phyloP scores from a whole-genome alignment of 2,797 vertebrate species.

The Tachyglossus aculeatus region DNA sequence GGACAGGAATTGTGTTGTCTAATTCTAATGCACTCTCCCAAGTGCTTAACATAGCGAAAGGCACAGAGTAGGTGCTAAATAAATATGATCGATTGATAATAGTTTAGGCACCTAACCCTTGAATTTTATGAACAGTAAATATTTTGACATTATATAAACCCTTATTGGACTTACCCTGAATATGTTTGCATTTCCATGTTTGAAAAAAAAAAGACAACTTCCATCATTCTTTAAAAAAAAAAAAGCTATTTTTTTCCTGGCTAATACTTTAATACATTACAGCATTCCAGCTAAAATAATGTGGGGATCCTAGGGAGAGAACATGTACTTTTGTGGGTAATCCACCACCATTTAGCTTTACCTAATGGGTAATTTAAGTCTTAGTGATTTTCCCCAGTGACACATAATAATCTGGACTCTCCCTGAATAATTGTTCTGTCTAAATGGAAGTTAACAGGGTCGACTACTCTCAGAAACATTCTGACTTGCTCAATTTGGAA shows the following conservation, averaged over 20 bases:
- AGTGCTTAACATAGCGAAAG: too few species aligned
- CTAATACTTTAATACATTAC: constrained; percentile 54
- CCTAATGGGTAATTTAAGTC: constrained; percentile 68
- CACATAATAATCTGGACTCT: constrained; percentile 65
- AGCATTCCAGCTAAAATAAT: constrained; percentile 45
- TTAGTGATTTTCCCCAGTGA: constrained; percentile 70
- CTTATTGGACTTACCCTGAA: constrained; percentile 25
- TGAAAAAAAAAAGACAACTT: too few species aligned
- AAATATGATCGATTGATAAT: neutral
- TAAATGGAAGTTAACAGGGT: constrained; percentile 67
- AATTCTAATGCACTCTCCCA: too few species aligned
- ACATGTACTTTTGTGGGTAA: constrained; percentile 58
- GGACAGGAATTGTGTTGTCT: too few species aligned
- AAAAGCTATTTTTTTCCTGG: constrained; percentile 33
- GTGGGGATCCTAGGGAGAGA: constrained; percentile 59
- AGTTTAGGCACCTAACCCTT: too few species aligned
- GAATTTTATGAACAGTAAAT: too few species aligned
- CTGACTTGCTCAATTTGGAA: constrained; percentile 56
- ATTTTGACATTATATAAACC: constrained; percentile 11
- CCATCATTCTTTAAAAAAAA: too few species aligned
- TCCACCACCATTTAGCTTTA: constrained; percentile 63
- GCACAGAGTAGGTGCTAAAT: neutral
- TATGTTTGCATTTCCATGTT: constrained; percentile 23
- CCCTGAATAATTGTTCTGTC: constrained; percentile 68
- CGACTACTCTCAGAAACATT: constrained; percentile 65